Conservation (phyloP, 2,888 invertebrate species). For the Drosophila peninsularis region DNA sequence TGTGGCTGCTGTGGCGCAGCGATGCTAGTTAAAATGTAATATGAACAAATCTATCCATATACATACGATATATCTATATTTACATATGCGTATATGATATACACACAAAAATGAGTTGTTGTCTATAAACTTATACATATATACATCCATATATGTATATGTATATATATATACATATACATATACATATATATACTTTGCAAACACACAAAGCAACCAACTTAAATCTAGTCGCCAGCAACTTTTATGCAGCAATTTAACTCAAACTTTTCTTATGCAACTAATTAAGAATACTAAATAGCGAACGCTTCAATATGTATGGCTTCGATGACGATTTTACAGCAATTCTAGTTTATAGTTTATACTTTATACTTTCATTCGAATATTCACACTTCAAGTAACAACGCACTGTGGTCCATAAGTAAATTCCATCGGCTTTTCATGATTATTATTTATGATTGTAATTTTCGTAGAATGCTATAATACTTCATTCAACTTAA, state of each 20-base stretch:
- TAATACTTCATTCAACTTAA: neutral
- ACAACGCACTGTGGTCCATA: slow-evolving; percentile 26
- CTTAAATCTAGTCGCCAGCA: slow-evolving; percentile 74
- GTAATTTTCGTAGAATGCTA: neutral
- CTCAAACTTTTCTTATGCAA: slow-evolving; percentile 59
- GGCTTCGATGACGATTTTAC: slow-evolving; percentile 34
- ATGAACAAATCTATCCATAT: slow-evolving; percentile 65
- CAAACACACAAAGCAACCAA: slow-evolving; percentile 41
- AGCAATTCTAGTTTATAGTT: slow-evolving; percentile 11
- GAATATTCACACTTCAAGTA: slow-evolving; percentile 22
- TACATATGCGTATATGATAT: slow-evolving; percentile 51
- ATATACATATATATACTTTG: slow-evolving; percentile 29
- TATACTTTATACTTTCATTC: slow-evolving; percentile 19
- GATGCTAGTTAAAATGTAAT: slow-evolving; percentile 56
- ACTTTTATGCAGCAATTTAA: slow-evolving; percentile 69
- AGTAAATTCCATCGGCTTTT: slow-evolving; percentile 35
- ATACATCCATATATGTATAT: slow-evolving; percentile 1
- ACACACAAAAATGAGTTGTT: slow-evolving; percentile 60
- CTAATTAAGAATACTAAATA: slow-evolving; percentile 40
- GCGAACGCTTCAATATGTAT: slow-evolving; percentile 39
- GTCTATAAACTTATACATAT: slow-evolving; percentile 48
- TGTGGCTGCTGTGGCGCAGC: slow-evolving; percentile 27
- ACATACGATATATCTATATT: slow-evolving; percentile 39
- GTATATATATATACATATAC: slow-evolving; percentile 22
- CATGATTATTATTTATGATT: neutral